Conservation (phyloP, 2,888 invertebrate species). For the Cantharis nigra region DNA sequence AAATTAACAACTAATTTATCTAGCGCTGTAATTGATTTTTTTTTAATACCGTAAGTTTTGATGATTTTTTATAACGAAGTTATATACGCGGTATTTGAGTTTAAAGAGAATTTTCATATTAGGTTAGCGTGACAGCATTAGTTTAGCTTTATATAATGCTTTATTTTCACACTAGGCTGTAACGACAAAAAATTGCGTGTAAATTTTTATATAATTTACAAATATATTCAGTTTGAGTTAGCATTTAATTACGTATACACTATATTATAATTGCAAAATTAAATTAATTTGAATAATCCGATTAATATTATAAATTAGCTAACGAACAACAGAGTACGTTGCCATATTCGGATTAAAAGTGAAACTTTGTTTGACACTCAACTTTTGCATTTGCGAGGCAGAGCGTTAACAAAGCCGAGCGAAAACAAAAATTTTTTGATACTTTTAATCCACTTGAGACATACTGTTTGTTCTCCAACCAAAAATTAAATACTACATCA, state of each 20-base stretch:
- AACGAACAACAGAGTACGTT: no score
- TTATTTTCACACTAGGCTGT: background rate
- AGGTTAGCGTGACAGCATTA: background rate
- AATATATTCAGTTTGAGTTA: background rate
- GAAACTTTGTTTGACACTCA: no score
- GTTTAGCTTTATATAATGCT: background rate
- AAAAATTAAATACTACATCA: no score
- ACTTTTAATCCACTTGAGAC: no score
- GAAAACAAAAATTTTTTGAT: no score
- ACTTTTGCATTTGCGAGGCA: no score
- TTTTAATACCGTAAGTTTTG: background rate
- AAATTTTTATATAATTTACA: background rate
- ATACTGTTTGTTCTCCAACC: no score
- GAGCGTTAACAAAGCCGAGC: no score
- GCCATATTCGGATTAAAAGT: no score
- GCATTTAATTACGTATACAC: background rate
- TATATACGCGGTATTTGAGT: background rate
- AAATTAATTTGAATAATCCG: background rate
- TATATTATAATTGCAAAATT: background rate
- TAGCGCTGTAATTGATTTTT: background rate
- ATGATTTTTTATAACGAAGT: background rate
- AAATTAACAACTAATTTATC: background rate
- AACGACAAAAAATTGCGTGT: background rate
- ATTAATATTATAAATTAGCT: background rate
- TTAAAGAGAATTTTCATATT: background rate